phyloP scores from a whole-genome alignment of 1,140 invertebrate genomes.

The Berghia stephanieae region DNA sequence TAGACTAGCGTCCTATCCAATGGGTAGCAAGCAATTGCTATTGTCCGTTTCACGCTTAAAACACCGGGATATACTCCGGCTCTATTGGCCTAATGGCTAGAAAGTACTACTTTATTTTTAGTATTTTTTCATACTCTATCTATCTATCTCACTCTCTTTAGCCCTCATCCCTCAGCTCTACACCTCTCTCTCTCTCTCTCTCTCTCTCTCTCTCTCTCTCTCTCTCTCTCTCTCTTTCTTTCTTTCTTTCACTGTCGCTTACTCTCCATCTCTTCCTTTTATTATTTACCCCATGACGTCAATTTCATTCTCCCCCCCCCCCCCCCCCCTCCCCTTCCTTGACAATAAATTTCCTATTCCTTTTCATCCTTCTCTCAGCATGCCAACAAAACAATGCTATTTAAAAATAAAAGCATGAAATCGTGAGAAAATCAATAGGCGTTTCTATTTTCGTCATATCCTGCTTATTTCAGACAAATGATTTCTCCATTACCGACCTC shows the following conservation, averaged over 20 bases:
- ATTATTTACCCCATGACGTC: background rate
- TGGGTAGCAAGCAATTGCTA: too few relatives aligned
- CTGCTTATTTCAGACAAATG: too few relatives aligned
- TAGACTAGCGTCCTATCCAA: too few relatives aligned
- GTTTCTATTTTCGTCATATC: too few relatives aligned
- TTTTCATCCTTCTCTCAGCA: conserved; percentile 3
- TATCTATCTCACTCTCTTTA: background rate
- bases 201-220: background rate
- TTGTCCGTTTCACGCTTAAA: too few relatives aligned
- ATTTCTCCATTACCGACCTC: too few relatives aligned
- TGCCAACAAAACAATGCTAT: background rate
- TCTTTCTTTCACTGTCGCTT: background rate
- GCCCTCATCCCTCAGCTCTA: background rate
- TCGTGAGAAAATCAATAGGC: too few relatives aligned
- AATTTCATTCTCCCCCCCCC: background rate
- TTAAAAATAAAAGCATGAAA: too few relatives aligned
- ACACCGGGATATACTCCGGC: too few relatives aligned
- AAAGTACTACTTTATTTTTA: background rate
- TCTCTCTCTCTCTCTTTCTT: background rate
- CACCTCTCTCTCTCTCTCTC: background rate
- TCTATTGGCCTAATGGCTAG: too few relatives aligned
- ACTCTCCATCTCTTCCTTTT: background rate
- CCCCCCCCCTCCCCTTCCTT: background rate
- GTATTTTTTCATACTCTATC: background rate
- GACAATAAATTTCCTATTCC: background rate